Percentiles rank a stretch among this genome's conserved stretches.
phyloP scores from a whole-genome alignment of 2,888 invertebrate species.

The Pomacea canaliculata region DNA sequence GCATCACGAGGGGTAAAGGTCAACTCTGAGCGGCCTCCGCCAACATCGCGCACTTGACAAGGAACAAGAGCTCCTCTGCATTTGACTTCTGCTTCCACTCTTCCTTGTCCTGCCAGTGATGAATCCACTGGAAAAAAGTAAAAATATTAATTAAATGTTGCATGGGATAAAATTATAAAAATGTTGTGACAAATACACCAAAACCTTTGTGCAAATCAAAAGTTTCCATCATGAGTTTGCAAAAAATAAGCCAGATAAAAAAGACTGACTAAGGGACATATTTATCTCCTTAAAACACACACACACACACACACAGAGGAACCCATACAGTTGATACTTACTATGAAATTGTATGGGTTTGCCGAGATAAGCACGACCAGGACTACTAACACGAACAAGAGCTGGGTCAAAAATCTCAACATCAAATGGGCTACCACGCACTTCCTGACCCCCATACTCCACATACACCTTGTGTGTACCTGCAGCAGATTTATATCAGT shows the following conservation, averaged over 20 bases:
- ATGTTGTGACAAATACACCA: background rate
- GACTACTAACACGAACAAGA: slow-evolving; percentile 78
- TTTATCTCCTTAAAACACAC: no score
- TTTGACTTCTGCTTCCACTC: slow-evolving; percentile 51
- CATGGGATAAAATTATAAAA: background rate
- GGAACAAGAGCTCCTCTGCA: slow-evolving; percentile 35
- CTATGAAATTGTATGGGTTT: slow-evolving; percentile 47
- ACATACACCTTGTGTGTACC: slow-evolving; percentile 92
- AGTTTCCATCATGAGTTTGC: no score
- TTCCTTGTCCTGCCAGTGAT: slow-evolving; percentile 94
- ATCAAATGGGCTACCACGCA: slow-evolving; percentile 91
- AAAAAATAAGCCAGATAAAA: no score
- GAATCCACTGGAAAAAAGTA: slow-evolving; percentile 83
- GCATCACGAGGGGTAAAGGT: slow-evolving; percentile 88
- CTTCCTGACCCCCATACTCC: slow-evolving; percentile 88
- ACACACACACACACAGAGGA: background rate
- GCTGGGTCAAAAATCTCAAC: slow-evolving; percentile 95
- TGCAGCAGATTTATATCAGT: slow-evolving; percentile 18
- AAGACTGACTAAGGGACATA: no score
- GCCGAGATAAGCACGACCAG: slow-evolving; percentile 57
- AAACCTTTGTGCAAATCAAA: background rate
- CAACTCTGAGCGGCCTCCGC: slow-evolving; percentile 82
- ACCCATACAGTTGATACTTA: slow-evolving; percentile 30
- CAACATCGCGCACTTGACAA: slow-evolving; percentile 36
- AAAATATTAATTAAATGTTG: background rate